Percentiles rank a stretch among this genome's conserved stretches.
Evolutionary conservation across 2,797 vertebrate species (phyloP).

Genomic region (Gadopsis marmoratus): DNA sequence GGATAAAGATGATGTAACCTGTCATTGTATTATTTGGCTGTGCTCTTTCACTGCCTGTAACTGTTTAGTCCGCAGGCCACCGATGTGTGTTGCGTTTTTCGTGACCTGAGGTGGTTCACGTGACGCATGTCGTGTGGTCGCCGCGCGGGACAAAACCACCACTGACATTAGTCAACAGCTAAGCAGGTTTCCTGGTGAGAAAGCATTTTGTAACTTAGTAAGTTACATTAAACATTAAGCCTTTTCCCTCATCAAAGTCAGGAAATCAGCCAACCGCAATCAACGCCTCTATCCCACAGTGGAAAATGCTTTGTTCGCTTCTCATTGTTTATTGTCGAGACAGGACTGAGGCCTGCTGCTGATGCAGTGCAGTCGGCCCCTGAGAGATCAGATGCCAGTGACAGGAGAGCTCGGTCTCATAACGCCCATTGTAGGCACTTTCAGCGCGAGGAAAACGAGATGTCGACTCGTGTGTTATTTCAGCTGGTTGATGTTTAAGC

Average conservation of each 20-base stretch:
- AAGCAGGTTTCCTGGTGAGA: not conserved
- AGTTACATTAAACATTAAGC: not conserved
- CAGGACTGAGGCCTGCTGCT: not conserved
- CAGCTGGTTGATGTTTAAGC: not conserved
- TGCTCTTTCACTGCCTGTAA: no score
- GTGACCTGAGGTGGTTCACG: not conserved
- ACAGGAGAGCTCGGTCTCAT: not conserved
- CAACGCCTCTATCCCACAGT: not conserved
- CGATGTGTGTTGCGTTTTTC: not conserved
- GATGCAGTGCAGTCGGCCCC: not conserved
- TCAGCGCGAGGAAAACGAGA: not conserved
- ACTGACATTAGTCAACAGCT: not conserved
- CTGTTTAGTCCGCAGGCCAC: no score
- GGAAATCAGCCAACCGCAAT: not conserved
- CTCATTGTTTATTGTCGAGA: not conserved
- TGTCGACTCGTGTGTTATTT: not conserved
- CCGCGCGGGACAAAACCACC: no score
- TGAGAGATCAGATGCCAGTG: conserved; percentile 10
- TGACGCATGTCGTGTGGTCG: no score
- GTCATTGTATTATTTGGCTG: no score
- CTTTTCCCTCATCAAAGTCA: not conserved
- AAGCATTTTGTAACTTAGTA: not conserved
- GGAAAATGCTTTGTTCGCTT: conserved; percentile 11
- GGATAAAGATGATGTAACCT: conserved; percentile 4
- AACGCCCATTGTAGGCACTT: not conserved